Evolutionary conservation across 2,113 vertebrate species (phyloP).

Genomic region (Ascaphus truei): DNA sequence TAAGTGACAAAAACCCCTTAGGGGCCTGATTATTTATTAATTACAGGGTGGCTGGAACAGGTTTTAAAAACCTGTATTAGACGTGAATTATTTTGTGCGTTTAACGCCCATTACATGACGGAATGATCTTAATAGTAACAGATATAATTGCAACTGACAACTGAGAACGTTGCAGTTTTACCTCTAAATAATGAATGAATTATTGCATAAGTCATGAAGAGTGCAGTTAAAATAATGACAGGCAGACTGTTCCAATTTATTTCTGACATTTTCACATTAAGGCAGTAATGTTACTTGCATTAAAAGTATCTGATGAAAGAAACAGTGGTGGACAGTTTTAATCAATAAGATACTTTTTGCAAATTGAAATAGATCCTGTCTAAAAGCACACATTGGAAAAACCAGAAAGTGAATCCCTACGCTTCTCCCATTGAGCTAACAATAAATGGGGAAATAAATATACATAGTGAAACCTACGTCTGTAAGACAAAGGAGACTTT

Average conservation of each 20-base stretch:
- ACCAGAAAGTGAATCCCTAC: no score
- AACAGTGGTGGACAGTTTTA: not conserved
- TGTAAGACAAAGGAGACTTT: no score
- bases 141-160: not conserved
- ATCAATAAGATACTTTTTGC: not conserved
- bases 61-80: no score
- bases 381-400: no score
- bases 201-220: not conserved
- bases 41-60: no score
- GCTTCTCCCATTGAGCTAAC: no score
- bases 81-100: no score
- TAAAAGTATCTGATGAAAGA: not conserved
- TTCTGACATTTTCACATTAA: not conserved
- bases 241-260: not conserved
- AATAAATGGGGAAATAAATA: no score
- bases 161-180: slow-evolving; percentile 1
- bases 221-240: not conserved
- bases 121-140: not conserved
- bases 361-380: not conserved
- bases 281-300: not conserved
- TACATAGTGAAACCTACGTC: no score
- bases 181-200: slow-evolving; percentile 7
- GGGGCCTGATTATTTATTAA: no score
- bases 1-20: no score
- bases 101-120: no score